These are phyloP conservation scores for Cardiocondyla obscurior DNA, from an alignment of 1,140 invertebrate genomes.

Conservation along the genomic window DNA sequence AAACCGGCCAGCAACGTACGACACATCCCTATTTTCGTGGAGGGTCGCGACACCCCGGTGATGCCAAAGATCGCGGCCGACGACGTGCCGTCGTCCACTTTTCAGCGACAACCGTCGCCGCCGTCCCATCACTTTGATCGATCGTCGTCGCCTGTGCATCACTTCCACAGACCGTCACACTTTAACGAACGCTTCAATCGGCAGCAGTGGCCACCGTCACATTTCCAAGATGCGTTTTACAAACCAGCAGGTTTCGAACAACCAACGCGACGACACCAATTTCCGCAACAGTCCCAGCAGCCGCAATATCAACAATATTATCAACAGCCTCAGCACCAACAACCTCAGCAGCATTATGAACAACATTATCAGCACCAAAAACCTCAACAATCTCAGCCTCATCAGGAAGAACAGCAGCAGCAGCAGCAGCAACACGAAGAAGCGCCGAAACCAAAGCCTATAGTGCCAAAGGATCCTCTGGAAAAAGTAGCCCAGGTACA, in stretches of 20 bases:
- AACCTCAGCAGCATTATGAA: slow-evolving; percentile 15
- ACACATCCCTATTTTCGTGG: slow-evolving; percentile 94
- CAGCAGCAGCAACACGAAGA: slow-evolving; percentile 76
- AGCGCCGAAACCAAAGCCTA: slow-evolving; percentile 77
- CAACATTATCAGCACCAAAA: slow-evolving; percentile 72
- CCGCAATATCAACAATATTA: slow-evolving; percentile 62
- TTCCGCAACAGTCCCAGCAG: slow-evolving; percentile 72
- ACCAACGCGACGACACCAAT: slow-evolving; percentile 73
- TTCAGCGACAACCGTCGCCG: slow-evolving; percentile 69
- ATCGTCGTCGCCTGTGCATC: slow-evolving; percentile 58
- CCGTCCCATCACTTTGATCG: slow-evolving; percentile 79
- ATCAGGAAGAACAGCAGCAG: slow-evolving; percentile 65
- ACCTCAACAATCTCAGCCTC: slow-evolving; percentile 57
- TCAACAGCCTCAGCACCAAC: slow-evolving; percentile 55
- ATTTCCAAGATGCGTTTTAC: slow-evolving; percentile 72
- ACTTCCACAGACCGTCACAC: slow-evolving; percentile 67
- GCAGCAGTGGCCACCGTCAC: slow-evolving; percentile 61
- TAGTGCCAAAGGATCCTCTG: slow-evolving; percentile 87
- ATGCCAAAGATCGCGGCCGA: slow-evolving; percentile 85
- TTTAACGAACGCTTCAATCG: slow-evolving; percentile 68
- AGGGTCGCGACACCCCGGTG: slow-evolving; percentile 91
- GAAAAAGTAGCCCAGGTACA: slow-evolving; percentile 92
- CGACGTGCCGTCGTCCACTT: slow-evolving; percentile 7
- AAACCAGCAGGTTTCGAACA: slow-evolving; percentile 76
- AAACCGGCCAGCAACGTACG: slow-evolving; percentile 85